Evolutionary conservation across 2,797 vertebrate species (phyloP).

Genomic region (Bovichtus variegatus): DNA sequence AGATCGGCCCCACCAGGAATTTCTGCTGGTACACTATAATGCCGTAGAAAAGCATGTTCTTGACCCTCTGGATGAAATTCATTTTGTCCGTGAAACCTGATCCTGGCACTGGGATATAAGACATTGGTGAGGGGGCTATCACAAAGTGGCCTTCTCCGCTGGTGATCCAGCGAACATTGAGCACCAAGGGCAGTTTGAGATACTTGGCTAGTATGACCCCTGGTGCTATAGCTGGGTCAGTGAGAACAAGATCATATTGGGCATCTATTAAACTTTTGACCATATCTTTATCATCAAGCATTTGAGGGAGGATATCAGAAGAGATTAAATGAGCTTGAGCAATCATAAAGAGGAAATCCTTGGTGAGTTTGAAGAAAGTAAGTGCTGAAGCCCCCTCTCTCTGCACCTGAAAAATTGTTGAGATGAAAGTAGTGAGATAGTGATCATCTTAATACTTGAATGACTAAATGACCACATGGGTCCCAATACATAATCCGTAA

Average conservation of each 20-base stretch:
- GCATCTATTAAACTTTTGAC: constrained; percentile 67
- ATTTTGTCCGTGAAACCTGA: constrained; percentile 81
- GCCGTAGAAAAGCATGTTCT: constrained; percentile 73
- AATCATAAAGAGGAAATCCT: constrained; percentile 65
- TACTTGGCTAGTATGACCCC: constrained; percentile 80
- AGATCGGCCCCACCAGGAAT: constrained; percentile 60
- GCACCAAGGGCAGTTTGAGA: constrained; percentile 79
- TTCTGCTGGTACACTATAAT: constrained; percentile 60
- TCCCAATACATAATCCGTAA: neutral
- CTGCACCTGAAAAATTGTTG: constrained; percentile 50
- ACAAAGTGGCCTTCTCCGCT: constrained; percentile 79
- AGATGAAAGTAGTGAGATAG: neutral
- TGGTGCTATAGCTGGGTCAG: constrained; percentile 71
- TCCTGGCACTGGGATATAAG: constrained; percentile 79
- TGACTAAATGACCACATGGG: neutral
- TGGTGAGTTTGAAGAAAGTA: constrained; percentile 69
- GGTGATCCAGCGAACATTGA: constrained; percentile 81
- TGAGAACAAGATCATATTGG: constrained; percentile 79
- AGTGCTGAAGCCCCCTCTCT: constrained; percentile 61
- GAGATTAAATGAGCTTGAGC: constrained; percentile 42
- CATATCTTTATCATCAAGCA: constrained; percentile 66
- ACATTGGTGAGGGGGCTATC: constrained; percentile 81
- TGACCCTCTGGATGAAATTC: constrained; percentile 78
- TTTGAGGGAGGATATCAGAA: neutral
- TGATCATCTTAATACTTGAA: neutral